phyloP scores from a whole-genome alignment of 2,797 vertebrate species.

The Acanthurus tractus region DNA sequence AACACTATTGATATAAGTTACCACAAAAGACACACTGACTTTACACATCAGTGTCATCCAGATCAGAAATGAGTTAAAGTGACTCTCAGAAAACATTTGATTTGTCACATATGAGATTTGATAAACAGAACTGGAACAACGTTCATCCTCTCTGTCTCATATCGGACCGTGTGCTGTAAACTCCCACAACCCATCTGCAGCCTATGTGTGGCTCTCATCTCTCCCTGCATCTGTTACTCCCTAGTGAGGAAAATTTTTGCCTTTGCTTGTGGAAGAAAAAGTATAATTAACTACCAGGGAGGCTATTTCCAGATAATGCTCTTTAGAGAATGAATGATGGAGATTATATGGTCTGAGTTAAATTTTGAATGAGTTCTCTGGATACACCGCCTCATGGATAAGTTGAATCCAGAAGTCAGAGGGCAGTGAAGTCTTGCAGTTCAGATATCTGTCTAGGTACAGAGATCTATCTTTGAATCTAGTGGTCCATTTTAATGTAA shows the following conservation, averaged over 20 bases:
- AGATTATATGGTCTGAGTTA: slow-evolving; percentile 15
- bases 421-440: slow-evolving; percentile 11
- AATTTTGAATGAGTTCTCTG: background rate
- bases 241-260: slow-evolving; percentile 1
- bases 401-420: slow-evolving; percentile 22
- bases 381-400: slow-evolving; percentile 2
- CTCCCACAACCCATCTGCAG: slow-evolving; percentile 52
- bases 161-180: slow-evolving; percentile 27
- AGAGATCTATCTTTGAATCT: slow-evolving; percentile 18
- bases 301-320: slow-evolving; percentile 11
- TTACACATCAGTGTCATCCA: background rate
- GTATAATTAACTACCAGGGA: slow-evolving; percentile 27
- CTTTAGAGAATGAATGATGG: slow-evolving; percentile 24
- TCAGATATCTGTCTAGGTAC: slow-evolving; percentile 4
- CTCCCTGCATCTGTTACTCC: slow-evolving; percentile 35
- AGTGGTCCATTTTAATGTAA: slow-evolving; percentile 37
- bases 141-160: slow-evolving; percentile 12
- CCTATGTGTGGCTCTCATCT: slow-evolving; percentile 10
- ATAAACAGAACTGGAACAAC: slow-evolving; percentile 3
- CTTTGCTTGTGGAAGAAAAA: slow-evolving; percentile 15
- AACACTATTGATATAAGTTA: too few species aligned
- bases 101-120: slow-evolving; percentile 19
- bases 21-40: too few species aligned
- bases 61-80: background rate
- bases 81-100: background rate